Evolutionary conservation across 2,797 vertebrate genomes (phyloP).

Genomic region (Gambusia yucatana): DNA sequence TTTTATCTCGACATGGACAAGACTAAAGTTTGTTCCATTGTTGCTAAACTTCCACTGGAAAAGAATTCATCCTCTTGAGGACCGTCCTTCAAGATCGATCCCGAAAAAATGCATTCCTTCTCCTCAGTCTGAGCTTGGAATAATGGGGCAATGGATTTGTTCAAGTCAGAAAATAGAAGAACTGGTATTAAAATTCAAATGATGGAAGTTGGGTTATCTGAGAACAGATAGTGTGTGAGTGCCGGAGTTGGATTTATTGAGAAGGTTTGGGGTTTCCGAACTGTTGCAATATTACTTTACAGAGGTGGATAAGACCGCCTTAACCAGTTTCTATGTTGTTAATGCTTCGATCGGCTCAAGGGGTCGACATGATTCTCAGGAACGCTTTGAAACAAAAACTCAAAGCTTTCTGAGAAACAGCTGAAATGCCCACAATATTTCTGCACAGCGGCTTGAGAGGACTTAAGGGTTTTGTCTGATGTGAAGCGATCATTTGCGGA

Average conservation of each 20-base stretch:
- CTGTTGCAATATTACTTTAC: constrained; percentile 1
- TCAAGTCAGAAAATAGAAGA: background rate
- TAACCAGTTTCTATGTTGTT: background rate
- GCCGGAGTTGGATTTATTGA: background rate
- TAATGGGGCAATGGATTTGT: background rate
- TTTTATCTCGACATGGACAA: background rate
- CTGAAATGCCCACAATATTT: constrained; percentile 1
- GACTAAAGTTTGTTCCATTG: background rate
- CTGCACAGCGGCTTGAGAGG: background rate
- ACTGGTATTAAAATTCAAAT: background rate
- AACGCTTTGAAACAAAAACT: background rate
- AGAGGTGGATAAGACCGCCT: background rate
- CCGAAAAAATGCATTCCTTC: background rate
- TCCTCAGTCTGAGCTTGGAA: background rate
- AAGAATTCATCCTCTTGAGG: background rate
- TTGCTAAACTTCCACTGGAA: background rate
- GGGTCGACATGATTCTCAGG: background rate
- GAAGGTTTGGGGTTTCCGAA: background rate
- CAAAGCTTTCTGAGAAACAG: background rate
- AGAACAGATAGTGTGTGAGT: background rate
- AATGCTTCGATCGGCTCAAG: background rate
- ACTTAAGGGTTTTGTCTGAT: background rate
- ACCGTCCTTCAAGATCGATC: background rate
- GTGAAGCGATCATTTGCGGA: background rate
- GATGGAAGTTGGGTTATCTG: background rate